Evolutionary conservation across 2,797 vertebrate genomes (phyloP).

Genomic region (Phrynocephalus guinanensis): DNA sequence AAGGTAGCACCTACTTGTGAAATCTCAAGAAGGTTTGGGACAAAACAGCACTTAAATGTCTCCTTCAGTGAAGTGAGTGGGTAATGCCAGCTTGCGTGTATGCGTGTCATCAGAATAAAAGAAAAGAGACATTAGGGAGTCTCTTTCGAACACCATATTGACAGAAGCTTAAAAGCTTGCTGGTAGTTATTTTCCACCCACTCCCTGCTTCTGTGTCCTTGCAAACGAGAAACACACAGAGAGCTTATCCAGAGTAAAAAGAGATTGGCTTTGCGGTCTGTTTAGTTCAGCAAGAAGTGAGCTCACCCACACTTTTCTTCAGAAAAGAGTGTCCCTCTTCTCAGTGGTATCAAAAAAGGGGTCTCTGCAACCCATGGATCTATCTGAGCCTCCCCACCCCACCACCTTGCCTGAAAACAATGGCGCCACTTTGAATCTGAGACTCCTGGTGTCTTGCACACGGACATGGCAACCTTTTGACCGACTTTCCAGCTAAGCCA

Average conservation of each 20-base stretch:
- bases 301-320: neutral
- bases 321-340: neutral
- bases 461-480: too few relatives aligned
- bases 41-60: neutral
- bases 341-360: neutral
- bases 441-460: too few relatives aligned
- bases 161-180: conserved; percentile 70
- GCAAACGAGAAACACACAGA: conserved; percentile 35
- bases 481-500: too few relatives aligned
- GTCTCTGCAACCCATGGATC: too few relatives aligned
- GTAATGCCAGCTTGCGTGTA: conserved; percentile 41
- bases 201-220: conserved; percentile 59
- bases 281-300: neutral
- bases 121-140: conserved; percentile 48
- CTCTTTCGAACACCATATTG: conserved; percentile 60
- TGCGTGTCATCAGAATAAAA: neutral
- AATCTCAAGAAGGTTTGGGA: neutral
- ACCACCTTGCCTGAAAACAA: too few relatives aligned
- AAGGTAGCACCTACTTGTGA: neutral
- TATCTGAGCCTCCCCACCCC: too few relatives aligned
- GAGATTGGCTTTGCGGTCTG: neutral
- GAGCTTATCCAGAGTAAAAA: too few relatives aligned
- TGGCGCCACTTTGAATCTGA: too few relatives aligned
- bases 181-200: conserved; percentile 63
- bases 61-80: neutral